Evolutionary conservation across 2,113 vertebrate genomes (phyloP).

Genomic region (Sander vitreus): DNA sequence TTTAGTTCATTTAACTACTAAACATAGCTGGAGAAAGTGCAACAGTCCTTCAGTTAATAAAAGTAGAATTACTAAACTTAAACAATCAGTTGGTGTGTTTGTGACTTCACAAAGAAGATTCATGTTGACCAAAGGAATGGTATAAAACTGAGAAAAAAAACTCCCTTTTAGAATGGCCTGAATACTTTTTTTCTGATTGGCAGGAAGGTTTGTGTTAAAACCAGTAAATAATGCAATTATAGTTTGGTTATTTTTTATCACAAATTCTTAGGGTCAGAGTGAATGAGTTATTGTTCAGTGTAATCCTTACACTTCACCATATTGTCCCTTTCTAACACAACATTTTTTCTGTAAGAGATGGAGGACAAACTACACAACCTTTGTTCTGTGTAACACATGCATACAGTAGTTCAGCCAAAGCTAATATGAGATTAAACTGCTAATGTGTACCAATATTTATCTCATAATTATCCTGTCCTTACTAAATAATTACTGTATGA

Average conservation of each 20-base stretch:
- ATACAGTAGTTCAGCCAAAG: not conserved
- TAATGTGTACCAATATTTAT: not conserved
- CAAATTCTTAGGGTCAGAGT: not conserved
- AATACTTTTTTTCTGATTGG: not conserved
- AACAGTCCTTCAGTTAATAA: not conserved
- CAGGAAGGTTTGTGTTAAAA: not conserved
- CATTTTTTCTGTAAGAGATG: not conserved
- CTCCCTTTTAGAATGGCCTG: not conserved
- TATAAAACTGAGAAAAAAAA: too few species aligned
- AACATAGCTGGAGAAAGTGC: not conserved
- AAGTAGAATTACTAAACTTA: not conserved
- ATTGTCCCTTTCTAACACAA: not conserved
- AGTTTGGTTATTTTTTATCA: too few species aligned
- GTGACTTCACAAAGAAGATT: not conserved
- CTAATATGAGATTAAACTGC: not conserved
- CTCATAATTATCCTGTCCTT: slow-evolving; percentile 4
- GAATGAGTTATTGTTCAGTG: not conserved
- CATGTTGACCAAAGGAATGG: not conserved
- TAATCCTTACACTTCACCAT: not conserved
- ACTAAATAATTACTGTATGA: not conserved
- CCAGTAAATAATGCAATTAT: too few species aligned
- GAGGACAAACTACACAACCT: not conserved
- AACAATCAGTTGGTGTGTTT: not conserved
- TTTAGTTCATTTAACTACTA: not conserved
- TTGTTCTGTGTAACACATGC: not conserved